Conservation (phyloP, 1,140 invertebrate genomes). For the Whitmania pigra region DNA sequence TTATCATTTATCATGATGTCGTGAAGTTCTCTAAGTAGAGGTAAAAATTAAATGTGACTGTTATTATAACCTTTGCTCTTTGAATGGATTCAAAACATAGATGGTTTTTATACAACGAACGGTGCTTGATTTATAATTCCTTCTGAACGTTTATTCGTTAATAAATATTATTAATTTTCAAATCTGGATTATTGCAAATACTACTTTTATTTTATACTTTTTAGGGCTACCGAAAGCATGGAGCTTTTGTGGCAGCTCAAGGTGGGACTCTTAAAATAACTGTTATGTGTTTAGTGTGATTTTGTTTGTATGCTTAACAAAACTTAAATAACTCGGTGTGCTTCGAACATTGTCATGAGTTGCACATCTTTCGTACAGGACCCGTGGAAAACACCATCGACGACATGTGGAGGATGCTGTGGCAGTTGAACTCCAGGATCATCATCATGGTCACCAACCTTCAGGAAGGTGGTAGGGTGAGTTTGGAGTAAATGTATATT, state of each 20-base stretch:
- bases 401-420: constrained; percentile 23
- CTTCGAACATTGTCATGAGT: neutral
- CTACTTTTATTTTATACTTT: constrained; percentile 1
- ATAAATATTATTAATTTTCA: no score
- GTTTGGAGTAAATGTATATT: no score
- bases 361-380: neutral
- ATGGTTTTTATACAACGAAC: no score
- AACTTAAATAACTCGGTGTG: neutral
- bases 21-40: no score
- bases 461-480: constrained; percentile 26
- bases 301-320: neutral
- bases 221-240: constrained; percentile 21
- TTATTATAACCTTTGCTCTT: no score
- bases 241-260: constrained; percentile 22
- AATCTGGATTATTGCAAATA: no score
- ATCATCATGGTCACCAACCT: constrained; percentile 30
- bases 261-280: constrained; percentile 3
- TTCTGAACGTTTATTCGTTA: no score
- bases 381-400: constrained; percentile 20
- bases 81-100: no score
- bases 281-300: neutral
- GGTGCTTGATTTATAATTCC: no score
- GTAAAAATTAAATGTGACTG: no score
- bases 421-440: constrained; percentile 18
- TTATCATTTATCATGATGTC: no score